Conservation (phyloP, 2,113 vertebrate genomes). For the Austrofundulus limnaeus region DNA sequence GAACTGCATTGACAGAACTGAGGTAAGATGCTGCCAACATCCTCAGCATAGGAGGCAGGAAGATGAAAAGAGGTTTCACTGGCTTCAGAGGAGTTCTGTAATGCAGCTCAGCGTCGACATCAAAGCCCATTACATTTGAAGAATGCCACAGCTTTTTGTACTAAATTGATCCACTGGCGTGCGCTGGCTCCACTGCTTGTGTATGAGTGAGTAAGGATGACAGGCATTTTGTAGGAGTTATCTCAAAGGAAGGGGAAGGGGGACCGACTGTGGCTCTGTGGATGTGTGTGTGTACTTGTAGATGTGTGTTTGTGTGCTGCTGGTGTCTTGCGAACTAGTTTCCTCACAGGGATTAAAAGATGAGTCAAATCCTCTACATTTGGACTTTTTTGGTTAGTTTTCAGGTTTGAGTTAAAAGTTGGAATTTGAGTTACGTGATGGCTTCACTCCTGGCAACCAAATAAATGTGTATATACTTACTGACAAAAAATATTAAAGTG, state of each 20-base stretch:
- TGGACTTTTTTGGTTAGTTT: conserved; percentile 11
- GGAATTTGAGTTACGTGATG: neutral
- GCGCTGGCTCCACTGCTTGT: conserved; percentile 56
- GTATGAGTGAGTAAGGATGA: conserved; percentile 66
- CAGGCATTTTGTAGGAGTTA: conserved; percentile 76
- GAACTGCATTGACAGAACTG: conserved; percentile 14
- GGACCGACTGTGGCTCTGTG: conserved; percentile 28
- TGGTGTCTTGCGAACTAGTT: conserved; percentile 26
- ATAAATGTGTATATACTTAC: neutral
- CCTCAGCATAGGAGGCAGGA: conserved; percentile 59
- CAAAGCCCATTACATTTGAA: conserved; percentile 75
- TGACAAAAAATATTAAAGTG: too few species aligned
- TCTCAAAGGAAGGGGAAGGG: conserved; percentile 42
- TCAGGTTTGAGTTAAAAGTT: conserved; percentile 19
- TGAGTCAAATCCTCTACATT: neutral
- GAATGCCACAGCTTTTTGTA: conserved; percentile 65
- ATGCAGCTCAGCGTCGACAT: conserved; percentile 74
- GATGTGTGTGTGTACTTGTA: conserved; percentile 16
- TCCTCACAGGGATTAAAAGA: conserved; percentile 23
- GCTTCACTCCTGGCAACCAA: conserved; percentile 26
- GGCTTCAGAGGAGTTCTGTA: conserved; percentile 59
- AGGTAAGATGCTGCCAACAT: conserved; percentile 45
- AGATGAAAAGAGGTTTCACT: conserved; percentile 67
- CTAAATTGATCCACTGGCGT: conserved; percentile 72
- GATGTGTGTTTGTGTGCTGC: conserved; percentile 11